Percentiles rank a stretch among this genome's conserved stretches.
These are phyloP conservation scores for Formica exsecta DNA, from an alignment of 1,140 invertebrate genomes.

Conservation along the genomic window DNA sequence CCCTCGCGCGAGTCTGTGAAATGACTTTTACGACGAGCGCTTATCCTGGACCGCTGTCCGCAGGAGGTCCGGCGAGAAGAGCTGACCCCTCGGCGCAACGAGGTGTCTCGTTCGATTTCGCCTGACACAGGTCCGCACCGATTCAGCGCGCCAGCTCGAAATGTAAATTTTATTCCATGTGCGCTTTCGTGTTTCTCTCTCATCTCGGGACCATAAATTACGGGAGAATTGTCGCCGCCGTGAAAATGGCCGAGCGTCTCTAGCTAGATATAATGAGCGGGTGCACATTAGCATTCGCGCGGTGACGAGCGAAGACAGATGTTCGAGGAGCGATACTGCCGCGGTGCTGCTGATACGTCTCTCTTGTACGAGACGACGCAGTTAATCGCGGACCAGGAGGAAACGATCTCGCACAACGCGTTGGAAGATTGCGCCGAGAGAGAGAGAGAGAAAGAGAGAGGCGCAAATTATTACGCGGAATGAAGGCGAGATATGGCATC, in stretches of 20 bases:
- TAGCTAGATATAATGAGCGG: slow-evolving; percentile 33
- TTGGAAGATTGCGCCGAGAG: background rate
- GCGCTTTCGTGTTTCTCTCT: slow-evolving; percentile 45
- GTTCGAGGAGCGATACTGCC: slow-evolving; percentile 30
- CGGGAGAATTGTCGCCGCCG: slow-evolving; percentile 52
- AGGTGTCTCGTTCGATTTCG: slow-evolving; percentile 84
- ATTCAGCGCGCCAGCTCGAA: background rate
- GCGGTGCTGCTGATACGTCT: slow-evolving; percentile 25
- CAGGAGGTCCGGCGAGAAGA: slow-evolving; percentile 82
- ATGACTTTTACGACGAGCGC: slow-evolving; percentile 85
- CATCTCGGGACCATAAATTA: slow-evolving; percentile 81
- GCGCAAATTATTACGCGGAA: slow-evolving; percentile 58
- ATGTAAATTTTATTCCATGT: slow-evolving; percentile 84
- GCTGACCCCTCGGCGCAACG: slow-evolving; percentile 80
- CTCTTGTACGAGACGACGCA: background rate
- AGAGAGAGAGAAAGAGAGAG: background rate
- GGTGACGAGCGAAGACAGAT: slow-evolving; percentile 51
- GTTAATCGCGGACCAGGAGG: slow-evolving; percentile 34
- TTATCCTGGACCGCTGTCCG: slow-evolving; percentile 76
- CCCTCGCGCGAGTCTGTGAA: slow-evolving; percentile 81
- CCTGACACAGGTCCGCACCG: slow-evolving; percentile 72
- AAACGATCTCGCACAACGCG: slow-evolving; percentile 33
- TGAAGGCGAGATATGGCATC: slow-evolving; percentile 64
- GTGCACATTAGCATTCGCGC: slow-evolving; percentile 43
- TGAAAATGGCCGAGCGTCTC: slow-evolving; percentile 9